Evolutionary conservation across 2,888 invertebrate species (phyloP), one percentile per base, ranked within the genome.

Genomic region (Alviniconcha strummeri): DNA sequence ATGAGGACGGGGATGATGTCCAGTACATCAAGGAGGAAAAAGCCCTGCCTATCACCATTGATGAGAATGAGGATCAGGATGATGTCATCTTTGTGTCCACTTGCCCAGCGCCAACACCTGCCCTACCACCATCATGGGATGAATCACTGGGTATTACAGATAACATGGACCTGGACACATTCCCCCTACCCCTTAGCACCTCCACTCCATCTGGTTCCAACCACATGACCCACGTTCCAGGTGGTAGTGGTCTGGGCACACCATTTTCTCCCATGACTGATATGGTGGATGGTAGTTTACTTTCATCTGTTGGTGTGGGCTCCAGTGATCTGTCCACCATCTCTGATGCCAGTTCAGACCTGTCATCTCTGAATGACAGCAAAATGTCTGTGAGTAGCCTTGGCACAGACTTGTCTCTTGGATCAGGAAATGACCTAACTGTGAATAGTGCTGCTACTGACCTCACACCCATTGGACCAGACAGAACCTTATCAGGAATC

Each of bases 1-100:
- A 89, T 78, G 89, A 89, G 75, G 89, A 91, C 81, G 87, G 87
- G 84, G 90, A 91, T 88, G 90, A 90, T 84, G 89, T 90, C 67
- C 88, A 90, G 54, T 86, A 90, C 17, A 86, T 89, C 11, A 89
- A 90, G 72, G 89, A 90, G 81, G 90, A 90, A 82, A 89, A 86
- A 64, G 64, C 80, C 57, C 64, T 83, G 36, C 78, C 81, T n/a
- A 82, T 82, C 82, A 82, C 82, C 69, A 82, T 82, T 55, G 77
- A 77, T 56, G 82, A 82, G 71, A 77, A 19, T 8, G 72, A 72
- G 56, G 74, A 74, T 55, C 88, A 88, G 69, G 89, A 89, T 55
- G 91, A 90, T 79, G 88, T 90, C 69, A 89, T 90, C 54, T 89
- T 90, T 84, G 87, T 89, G 15, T 88, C 90, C 11, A 64, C 60